These are phyloP conservation scores for Apocheima hispidaria DNA, from an alignment of 2,888 invertebrate genomes.

Conservation along the genomic window DNA sequence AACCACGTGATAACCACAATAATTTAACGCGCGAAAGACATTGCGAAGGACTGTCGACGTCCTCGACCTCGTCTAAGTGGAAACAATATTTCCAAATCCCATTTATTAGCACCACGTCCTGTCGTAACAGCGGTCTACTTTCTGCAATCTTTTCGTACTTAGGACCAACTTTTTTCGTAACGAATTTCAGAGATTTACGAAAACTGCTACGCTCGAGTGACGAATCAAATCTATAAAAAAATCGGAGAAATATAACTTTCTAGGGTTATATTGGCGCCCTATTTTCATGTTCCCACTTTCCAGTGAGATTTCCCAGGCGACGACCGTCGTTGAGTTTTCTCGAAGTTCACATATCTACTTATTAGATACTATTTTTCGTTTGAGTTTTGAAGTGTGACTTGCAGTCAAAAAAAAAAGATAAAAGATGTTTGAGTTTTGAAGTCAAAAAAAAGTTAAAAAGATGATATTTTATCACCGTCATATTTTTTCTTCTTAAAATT, in stretches of 20 bases:
- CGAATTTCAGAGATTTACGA: conserved; percentile 21
- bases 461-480: too few relatives aligned
- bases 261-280: conserved; percentile 36
- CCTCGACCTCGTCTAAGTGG: neutral
- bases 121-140: conserved; percentile 17
- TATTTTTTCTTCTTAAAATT: too few relatives aligned
- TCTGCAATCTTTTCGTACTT: conserved; percentile 24
- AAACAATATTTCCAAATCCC: conserved; percentile 27
- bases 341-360: conserved; percentile 23
- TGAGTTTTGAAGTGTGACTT: conserved; percentile 21
- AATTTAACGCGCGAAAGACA: neutral
- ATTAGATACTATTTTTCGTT: conserved; percentile 20
- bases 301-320: conserved; percentile 39
- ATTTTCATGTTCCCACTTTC: conserved; percentile 42
- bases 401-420: too few relatives aligned
- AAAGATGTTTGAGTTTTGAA: too few relatives aligned
- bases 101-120: conserved; percentile 12
- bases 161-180: conserved; percentile 24
- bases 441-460: too few relatives aligned
- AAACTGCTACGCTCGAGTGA: conserved; percentile 29
- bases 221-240: conserved; percentile 34
- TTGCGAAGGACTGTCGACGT: neutral
- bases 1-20: too few relatives aligned
- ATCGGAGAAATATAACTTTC: conserved; percentile 34
- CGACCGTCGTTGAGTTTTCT: conserved; percentile 20